These are phyloP conservation scores for Stomatorhinus walkeri DNA, from an alignment of 2,797 vertebrate species.

Conservation along the genomic window DNA sequence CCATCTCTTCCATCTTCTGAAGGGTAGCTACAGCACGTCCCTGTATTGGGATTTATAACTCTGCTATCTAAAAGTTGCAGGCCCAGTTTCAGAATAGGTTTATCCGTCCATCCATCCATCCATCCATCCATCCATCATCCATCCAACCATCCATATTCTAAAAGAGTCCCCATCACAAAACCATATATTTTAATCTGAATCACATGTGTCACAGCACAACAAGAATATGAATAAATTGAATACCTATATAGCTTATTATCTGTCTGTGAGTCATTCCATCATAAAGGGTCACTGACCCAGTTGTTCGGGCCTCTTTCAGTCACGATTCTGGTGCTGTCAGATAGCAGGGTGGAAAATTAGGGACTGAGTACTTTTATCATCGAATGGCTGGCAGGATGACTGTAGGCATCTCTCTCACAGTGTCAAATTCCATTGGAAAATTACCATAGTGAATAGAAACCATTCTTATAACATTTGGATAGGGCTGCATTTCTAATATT, in stretches of 20 bases:
- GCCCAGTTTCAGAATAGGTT: neutral
- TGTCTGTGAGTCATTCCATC: neutral
- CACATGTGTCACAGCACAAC: neutral
- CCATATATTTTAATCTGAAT: neutral
- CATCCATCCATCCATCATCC: neutral
- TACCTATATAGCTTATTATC: neutral
- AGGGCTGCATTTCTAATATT: neutral
- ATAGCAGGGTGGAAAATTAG: neutral
- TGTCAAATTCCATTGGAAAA: neutral
- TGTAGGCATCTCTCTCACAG: neutral
- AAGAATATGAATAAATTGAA: neutral
- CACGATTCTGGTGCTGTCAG: neutral
- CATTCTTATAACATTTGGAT: neutral
- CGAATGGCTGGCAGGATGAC: neutral
- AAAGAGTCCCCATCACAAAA: neutral
- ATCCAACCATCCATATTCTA: neutral
- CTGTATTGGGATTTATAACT: neutral
- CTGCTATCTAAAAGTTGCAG: neutral
- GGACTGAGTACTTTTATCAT: slow-evolving; percentile 30
- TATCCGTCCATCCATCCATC: neutral
- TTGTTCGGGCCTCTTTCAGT: neutral
- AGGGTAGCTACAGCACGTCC: neutral
- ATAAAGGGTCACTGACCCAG: neutral
- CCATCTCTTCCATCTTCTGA: neutral
- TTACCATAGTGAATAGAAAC: neutral